Base-by-base conservation (phyloP, 2,797 vertebrate species). In the Tarsius wallacei region DNA sequence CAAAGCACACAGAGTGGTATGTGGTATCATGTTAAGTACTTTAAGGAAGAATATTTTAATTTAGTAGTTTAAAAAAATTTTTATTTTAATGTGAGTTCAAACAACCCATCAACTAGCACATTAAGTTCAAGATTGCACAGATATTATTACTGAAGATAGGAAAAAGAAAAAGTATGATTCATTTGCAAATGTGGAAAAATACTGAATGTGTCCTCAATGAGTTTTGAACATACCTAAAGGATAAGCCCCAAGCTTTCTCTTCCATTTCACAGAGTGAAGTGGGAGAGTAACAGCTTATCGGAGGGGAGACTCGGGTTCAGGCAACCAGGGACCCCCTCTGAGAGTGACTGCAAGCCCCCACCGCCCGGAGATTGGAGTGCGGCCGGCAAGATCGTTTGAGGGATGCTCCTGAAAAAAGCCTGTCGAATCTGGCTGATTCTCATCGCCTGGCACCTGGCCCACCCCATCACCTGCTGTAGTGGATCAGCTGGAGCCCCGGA, bases 51-150 rank as follows among this genome's bases (percentile, higher is more conserved):
- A 51, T 22, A 66, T 14, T 74, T 90, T 74, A 66, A 42, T 71
- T 87, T 87, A 91, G 77, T 53, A 87, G 55, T n/a, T 86, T 86
- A 36, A 16, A 17, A 51, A 57, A 71, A 42, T 5, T 42, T 78
- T 74, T 85, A 91, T 68, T 93, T 93, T 74, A 71, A 91, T 94
- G n/a, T 77, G 53, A 66, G 7, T 90, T 87, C 80, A 76, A 89
- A 94, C n/a, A 94, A 91, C 88, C 7, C 22, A 63, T 87, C 26
- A 77, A 82, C 64, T 57, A 71, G 16, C 8, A 81, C n/a, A 89
- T 68, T 68, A 87, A 91, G 21, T 21, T 76, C 66, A 87, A 33
- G 47, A 71, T 87, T 92, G 92, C 42, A 92, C 13, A 77, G 76
- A 80, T 47, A 59, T 76, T 80, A 74, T 28, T 93, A 94, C 10